phyloP scores from a whole-genome alignment of 2,113 vertebrate genomes.

The Zosterops borbonicus region DNA sequence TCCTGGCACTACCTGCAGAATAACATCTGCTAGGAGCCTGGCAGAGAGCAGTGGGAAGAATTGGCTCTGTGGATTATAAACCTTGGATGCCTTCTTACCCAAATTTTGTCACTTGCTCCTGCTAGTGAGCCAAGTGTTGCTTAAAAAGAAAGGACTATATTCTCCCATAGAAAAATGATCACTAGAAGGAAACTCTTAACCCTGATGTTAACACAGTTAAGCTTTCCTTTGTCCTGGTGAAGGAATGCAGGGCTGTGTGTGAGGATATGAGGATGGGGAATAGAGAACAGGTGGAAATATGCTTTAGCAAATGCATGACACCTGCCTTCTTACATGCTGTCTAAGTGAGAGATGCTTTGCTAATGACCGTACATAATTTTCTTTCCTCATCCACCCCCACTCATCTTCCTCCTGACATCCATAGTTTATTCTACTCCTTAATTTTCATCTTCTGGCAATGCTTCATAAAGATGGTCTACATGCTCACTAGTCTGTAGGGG shows the following conservation, averaged over 20 bases:
- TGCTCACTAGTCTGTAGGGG: rapidly evolving
- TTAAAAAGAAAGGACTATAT: neutral
- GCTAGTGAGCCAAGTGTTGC: neutral
- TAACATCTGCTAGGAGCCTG: conserved; percentile 4
- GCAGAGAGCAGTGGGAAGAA: neutral
- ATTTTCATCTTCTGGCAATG: neutral
- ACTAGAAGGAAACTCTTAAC: neutral
- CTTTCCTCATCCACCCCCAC: neutral
- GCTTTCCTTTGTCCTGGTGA: neutral
- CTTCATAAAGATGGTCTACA: rapidly evolving
- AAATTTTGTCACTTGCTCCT: neutral
- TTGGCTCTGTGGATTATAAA: neutral
- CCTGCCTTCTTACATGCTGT: neutral
- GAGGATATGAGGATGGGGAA: neutral
- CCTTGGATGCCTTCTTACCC: neutral
- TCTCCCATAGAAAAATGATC: neutral
- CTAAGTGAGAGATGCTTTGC: neutral
- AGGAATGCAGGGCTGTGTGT: neutral
- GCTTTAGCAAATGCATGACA: neutral
- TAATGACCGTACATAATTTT: neutral
- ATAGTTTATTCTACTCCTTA: neutral
- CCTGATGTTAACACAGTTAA: neutral
- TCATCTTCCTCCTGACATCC: neutral
- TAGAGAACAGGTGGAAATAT: neutral
- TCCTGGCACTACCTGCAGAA: neutral